A percentile compares a stretch with the other conserved stretches of the same genome.
These are phyloP conservation scores for Catharus minimus DNA, from an alignment of 2,113 vertebrate species.

Conservation along the genomic window DNA sequence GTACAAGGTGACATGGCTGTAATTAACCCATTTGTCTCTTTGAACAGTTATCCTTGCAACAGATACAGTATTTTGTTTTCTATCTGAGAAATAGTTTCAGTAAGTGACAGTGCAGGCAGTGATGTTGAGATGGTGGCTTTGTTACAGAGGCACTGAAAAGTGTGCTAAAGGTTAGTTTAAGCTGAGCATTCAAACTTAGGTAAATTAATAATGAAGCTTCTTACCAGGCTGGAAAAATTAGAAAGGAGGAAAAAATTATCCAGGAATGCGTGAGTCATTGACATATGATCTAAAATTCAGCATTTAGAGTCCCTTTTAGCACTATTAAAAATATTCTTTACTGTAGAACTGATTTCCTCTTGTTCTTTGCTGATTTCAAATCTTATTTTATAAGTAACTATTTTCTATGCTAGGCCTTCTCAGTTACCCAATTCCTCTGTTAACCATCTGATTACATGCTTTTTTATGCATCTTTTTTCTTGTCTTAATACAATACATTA, in stretches of 20 bases:
- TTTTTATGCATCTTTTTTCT: not conserved
- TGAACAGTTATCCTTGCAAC: not conserved
- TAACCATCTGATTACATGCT: not conserved
- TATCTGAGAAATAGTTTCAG: not conserved
- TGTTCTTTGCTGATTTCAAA: not conserved
- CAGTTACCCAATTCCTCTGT: not conserved
- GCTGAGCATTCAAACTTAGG: not conserved
- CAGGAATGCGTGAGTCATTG: not conserved
- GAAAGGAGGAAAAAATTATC: not conserved
- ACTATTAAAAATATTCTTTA: not conserved
- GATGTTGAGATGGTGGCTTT: not conserved
- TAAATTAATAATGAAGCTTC: constrained; percentile 39
- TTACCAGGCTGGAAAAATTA: not conserved
- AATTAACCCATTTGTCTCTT: not conserved
- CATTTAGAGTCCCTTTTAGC: not conserved
- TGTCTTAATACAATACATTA: not conserved
- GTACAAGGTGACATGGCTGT: not conserved
- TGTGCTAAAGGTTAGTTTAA: not conserved
- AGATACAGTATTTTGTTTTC: not conserved
- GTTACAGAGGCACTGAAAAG: not conserved
- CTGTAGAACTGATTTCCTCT: not conserved
- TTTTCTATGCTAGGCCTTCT: not conserved
- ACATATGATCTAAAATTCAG: constrained; percentile 5
- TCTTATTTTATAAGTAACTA: not conserved
- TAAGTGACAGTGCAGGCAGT: not conserved